Base-by-base conservation (phyloP, 2,797 vertebrate species). In the Sciurus carolinensis region DNA sequence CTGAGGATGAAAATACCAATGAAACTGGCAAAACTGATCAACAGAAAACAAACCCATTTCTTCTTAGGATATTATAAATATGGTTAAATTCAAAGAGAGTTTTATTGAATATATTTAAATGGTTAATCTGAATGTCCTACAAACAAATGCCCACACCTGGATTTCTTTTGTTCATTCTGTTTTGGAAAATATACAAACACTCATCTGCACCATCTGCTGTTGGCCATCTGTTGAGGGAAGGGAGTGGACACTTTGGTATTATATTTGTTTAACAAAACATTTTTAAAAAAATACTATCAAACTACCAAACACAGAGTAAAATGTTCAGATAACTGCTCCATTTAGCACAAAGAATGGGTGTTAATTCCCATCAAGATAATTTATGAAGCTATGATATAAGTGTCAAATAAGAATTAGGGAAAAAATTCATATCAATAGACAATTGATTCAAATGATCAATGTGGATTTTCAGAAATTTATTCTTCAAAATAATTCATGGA, bases 211-310 rank as follows among this genome's bases (percentile, higher is more conserved):
- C 71, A 84, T 91, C 87, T 95, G 75, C 36, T 86, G 22, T 71
- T 6, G 11, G 54, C 79, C 95, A 91, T 92, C 82, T 97, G 92
- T 75, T 95, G 42, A 64, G 17, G 79, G 77, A 90, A 86, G 13
- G 9, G 8, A 75, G 7, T 84, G 80, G 75, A 87, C 50, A 92
- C 62, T 39, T 39, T 57, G 20, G 66, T 88, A 52, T 81, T 81
- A 30, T 62, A 57, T 90, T 96, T 94, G 30, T 87, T 97, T 93
- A 95, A 80, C 36, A 95, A 97, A 95, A 84, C 17, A 91, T 2
- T 71, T 39, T 85, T 90, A 67, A n/a, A 33, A 77, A 95, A 90
- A 81, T 92, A 57, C 26, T 69, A 75, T 36, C 52, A 86, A 90
- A 18, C 1, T 69, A 85, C 9, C 64, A 86, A 89, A 71, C 4